phyloP scores from a whole-genome alignment of 2,888 invertebrate genomes.

The Drosophila meridionalis region DNA sequence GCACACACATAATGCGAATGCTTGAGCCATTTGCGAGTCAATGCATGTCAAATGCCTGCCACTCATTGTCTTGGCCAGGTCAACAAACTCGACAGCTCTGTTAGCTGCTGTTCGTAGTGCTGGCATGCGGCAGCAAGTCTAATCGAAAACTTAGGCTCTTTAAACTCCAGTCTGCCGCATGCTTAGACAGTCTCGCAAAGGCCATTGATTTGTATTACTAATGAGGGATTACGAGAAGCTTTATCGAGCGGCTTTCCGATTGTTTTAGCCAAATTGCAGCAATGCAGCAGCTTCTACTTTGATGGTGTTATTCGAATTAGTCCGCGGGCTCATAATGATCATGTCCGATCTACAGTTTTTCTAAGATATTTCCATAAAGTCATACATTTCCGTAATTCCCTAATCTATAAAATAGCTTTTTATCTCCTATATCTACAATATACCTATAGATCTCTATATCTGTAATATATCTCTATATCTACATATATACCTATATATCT shows the following conservation, averaged over 20 bases:
- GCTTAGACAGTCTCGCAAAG: neutral
- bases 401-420: no score
- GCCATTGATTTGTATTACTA: neutral
- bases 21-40: slow-evolving; percentile 34
- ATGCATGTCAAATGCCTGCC: slow-evolving; percentile 52
- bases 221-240: no score
- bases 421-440: no score
- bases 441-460: no score
- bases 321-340: no score
- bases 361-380: no score
- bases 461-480: no score
- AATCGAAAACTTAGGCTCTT: neutral
- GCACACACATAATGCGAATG: slow-evolving; percentile 10
- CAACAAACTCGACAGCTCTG: slow-evolving; percentile 26
- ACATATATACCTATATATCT: no score
- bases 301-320: neutral
- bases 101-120: neutral
- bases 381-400: no score
- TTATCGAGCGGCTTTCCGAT: neutral
- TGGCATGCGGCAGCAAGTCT: neutral
- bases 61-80: slow-evolving; percentile 39
- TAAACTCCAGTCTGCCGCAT: neutral
- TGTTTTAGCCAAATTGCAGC: neutral
- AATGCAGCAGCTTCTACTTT: neutral
- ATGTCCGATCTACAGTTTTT: no score